Base-by-base conservation (phyloP, 2,888 invertebrate genomes). In the Netelia fuscicornis region DNA sequence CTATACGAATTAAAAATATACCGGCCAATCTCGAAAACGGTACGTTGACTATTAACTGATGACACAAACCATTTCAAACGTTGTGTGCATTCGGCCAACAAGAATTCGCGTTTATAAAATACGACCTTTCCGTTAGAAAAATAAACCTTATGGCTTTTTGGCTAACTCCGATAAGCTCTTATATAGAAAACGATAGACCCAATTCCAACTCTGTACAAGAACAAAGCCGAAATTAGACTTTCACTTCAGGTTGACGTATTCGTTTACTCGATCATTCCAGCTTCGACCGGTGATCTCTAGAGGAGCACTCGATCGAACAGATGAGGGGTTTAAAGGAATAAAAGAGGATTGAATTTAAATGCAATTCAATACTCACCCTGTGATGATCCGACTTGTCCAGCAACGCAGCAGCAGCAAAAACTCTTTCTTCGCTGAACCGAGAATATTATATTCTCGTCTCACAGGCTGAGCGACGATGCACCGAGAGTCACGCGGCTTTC, bases 331-430 rank as follows among this genome's bases (percentile, higher is more conserved):
- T 37, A 3, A 37, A 37, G 48, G 48, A 48, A 13, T 48, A 48
- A 48, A 48, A 13, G 13, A 48, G 48, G 13, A 48, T 48, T 48
- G 10, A 48, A 48, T 48, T 48, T 2, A 48, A 48, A 48, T 48
- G 13, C 13, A 64, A 37, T n/a, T 64, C 6, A 80, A 75, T 83
- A 79, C 86, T 88, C 74, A 88, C 88, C 86, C 85, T 83, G 81
- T 86, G 83, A 84, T 86, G 83, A 83, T 86, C 85, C 84, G 77
- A 44, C 86, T 86, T 76, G 84, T 68, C 82, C 81, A 86, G 79
- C 84, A 86, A 87, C 83, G 85, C 86, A 84, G 86, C 77, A 37
- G 37, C 37, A 37, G 37, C 37, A 6, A 37, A 80, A 84, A 85
- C 30, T 58, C 58, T 72, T 37, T 9, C 9, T 37, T 25, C 37